Conservation (phyloP, 2,113 vertebrate genomes). For the Dromas ardeola region DNA sequence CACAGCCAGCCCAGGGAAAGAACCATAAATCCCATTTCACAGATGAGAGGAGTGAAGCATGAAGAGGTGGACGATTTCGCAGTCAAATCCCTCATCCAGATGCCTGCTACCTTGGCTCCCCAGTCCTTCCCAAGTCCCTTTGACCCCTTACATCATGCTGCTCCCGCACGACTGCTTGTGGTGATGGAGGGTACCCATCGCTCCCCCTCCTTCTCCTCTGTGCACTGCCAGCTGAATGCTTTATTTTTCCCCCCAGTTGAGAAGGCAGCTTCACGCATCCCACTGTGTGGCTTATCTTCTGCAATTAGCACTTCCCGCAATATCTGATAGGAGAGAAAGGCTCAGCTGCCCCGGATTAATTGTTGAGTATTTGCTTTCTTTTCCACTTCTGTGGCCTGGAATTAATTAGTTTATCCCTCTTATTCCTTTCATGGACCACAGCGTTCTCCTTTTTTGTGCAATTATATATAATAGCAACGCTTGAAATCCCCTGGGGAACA, state of each 20-base stretch:
- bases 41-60: background rate
- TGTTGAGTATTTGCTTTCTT: conserved; percentile 56
- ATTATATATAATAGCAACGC: conserved; percentile 36
- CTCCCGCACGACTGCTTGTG: accelerated
- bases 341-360: conserved; percentile 53
- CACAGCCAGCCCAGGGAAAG: background rate
- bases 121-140: background rate
- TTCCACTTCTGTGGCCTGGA: conserved; percentile 52
- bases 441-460: conserved; percentile 15
- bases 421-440: conserved; percentile 46
- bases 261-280: conserved; percentile 12
- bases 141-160: background rate
- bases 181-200: background rate
- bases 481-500: conserved; percentile 39
- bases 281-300: conserved; percentile 53
- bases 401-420: conserved; percentile 64
- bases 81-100: background rate
- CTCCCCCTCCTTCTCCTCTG: background rate
- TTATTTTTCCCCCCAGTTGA: conserved; percentile 6
- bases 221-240: background rate
- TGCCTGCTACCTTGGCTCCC: background rate
- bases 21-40: background rate
- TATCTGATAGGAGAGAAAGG: conserved; percentile 35
- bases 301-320: conserved; percentile 48
- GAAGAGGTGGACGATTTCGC: background rate